Evolutionary conservation across 1,140 invertebrate species (phyloP).

Genomic region (Mylabris phalerata): DNA sequence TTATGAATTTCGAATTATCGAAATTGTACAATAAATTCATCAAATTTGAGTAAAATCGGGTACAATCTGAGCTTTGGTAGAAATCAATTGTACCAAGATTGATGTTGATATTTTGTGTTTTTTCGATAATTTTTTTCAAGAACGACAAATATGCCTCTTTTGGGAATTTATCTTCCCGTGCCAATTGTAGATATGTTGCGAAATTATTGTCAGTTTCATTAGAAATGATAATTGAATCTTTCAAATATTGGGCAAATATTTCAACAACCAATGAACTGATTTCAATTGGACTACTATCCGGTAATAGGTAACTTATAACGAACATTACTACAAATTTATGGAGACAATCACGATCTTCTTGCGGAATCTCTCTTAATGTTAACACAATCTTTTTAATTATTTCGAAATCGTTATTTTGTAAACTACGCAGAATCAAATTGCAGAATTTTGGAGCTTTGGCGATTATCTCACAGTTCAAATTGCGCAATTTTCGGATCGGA

Average conservation of each 20-base stretch:
- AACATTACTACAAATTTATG: conserved; percentile 30
- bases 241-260: conserved; percentile 41
- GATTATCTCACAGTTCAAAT: too few species aligned
- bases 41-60: too few species aligned
- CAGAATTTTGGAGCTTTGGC: conserved; percentile 2
- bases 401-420: neutral
- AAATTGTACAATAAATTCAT: too few species aligned
- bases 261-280: conserved; percentile 31
- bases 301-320: conserved; percentile 20
- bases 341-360: conserved; percentile 35
- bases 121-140: conserved; percentile 25
- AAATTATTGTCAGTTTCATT: conserved; percentile 36
- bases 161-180: conserved; percentile 21
- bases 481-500: neutral
- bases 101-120: conserved; percentile 12
- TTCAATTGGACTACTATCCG: conserved; percentile 9
- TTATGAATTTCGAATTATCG: too few species aligned
- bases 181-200: conserved; percentile 28
- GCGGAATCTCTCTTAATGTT: conserved; percentile 37
- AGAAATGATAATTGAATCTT: conserved; percentile 33
- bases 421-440: conserved; percentile 5
- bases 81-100: conserved; percentile 19
- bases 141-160: conserved; percentile 26
- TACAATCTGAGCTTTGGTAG: neutral
- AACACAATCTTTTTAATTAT: conserved; percentile 3